Conservation (phyloP, 2,113 vertebrate genomes). For the Corynorhinus townsendii region DNA sequence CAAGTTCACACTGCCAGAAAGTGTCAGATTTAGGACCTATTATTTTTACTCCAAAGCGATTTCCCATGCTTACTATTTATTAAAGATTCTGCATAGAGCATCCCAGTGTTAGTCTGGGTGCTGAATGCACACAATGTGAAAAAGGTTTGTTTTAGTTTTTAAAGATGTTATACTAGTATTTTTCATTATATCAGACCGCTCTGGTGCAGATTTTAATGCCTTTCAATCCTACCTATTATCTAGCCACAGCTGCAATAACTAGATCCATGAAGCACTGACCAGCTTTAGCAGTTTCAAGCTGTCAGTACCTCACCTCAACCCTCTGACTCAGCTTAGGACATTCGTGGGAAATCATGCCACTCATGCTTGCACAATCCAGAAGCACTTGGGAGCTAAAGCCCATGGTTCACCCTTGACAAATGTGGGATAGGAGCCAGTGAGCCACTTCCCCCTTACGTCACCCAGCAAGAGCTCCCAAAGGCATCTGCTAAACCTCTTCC, state of each 20-base stretch:
- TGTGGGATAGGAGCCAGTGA: not conserved
- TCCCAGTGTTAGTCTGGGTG: not conserved
- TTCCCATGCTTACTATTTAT: not conserved
- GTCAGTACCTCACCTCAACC: not conserved
- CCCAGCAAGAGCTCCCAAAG: not conserved
- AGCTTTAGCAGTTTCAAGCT: not conserved
- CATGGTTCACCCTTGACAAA: not conserved
- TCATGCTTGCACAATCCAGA: not conserved
- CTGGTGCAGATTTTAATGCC: not conserved
- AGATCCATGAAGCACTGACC: not conserved
- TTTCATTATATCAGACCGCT: not conserved
- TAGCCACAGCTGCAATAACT: not conserved
- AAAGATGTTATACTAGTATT: not conserved
- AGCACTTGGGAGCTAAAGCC: not conserved
- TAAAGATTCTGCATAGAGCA: not conserved
- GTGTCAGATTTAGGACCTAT: not conserved
- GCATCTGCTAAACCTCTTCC: not conserved
- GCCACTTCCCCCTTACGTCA: not conserved
- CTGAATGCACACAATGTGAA: not conserved
- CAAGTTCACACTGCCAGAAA: not conserved
- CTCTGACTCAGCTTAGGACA: not conserved
- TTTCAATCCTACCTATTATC: not conserved
- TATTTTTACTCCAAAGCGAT: not conserved
- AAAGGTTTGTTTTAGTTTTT: not conserved
- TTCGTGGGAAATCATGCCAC: not conserved